phyloP scores from a whole-genome alignment of 2,888 invertebrate species.

The Tinea pellionella region DNA sequence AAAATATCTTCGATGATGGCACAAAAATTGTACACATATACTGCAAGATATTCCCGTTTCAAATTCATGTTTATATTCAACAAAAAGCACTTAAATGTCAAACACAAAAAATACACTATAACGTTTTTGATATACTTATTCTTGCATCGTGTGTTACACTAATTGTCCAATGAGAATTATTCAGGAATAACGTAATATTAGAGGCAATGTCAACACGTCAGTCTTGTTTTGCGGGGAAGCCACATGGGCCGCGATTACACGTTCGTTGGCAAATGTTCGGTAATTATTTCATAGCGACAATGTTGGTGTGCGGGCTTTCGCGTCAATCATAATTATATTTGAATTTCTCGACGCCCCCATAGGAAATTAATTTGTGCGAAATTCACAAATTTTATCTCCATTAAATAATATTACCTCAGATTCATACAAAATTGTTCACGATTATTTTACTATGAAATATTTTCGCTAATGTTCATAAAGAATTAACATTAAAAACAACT shows the following conservation, averaged over 20 bases:
- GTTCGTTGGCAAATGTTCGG: slow-evolving; percentile 11
- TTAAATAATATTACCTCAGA: background rate
- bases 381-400: background rate
- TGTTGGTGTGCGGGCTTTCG: background rate
- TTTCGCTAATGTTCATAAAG: too few species aligned
- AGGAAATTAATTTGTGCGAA: background rate
- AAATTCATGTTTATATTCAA: too few species aligned
- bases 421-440: background rate
- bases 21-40: background rate
- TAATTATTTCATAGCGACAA: slow-evolving; percentile 16
- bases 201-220: slow-evolving; percentile 38
- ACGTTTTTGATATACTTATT: too few species aligned
- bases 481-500: too few species aligned
- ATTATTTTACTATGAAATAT: too few species aligned
- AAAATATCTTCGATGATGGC: background rate
- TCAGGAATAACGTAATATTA: slow-evolving; percentile 41
- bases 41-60: too few species aligned
- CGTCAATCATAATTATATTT: slow-evolving; percentile 11
- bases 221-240: slow-evolving; percentile 27
- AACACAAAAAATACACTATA: too few species aligned
- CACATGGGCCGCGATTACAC: slow-evolving; percentile 22
- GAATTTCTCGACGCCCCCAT: slow-evolving; percentile 2
- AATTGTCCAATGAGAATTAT: background rate
- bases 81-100: background rate
- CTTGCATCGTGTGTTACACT: too few species aligned